Percentiles rank a stretch among this genome's conserved stretches.
Evolutionary conservation across 2,888 invertebrate species (phyloP).

Genomic region (Papilio protenor): DNA sequence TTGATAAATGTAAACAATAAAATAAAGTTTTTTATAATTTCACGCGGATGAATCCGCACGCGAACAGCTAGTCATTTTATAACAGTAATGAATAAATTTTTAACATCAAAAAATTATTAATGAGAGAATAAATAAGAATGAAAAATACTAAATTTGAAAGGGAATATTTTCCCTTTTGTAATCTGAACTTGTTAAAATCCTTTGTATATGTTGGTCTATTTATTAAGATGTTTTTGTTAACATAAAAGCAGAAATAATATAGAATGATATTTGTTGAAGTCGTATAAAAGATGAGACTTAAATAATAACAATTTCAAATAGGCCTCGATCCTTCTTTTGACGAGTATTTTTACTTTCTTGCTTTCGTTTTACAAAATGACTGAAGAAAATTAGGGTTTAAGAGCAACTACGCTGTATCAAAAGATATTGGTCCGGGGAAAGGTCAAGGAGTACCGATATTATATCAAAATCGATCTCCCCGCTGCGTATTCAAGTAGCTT

Average conservation of each 20-base stretch:
- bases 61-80: too few relatives aligned
- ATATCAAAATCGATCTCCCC: conserved; percentile 25
- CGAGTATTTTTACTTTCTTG: not conserved
- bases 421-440: conserved; percentile 9
- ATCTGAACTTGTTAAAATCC: not conserved
- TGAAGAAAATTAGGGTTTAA: conserved; percentile 15
- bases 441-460: conserved; percentile 21
- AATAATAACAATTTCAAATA: not conserved
- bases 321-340: too few relatives aligned
- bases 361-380: not conserved
- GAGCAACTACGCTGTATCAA: conserved; percentile 16
- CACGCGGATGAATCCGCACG: too few relatives aligned
- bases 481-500: conserved; percentile 2
- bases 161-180: not conserved
- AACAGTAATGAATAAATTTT: not conserved
- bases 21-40: too few relatives aligned
- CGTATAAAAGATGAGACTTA: not conserved
- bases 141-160: not conserved
- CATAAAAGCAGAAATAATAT: too few relatives aligned
- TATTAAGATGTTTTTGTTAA: too few relatives aligned
- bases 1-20: too few relatives aligned
- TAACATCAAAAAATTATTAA: not conserved
- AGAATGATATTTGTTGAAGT: too few relatives aligned
- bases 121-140: not conserved
- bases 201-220: not conserved